Conservation (phyloP, 2,888 invertebrate genomes). For the Polietes domitor region DNA sequence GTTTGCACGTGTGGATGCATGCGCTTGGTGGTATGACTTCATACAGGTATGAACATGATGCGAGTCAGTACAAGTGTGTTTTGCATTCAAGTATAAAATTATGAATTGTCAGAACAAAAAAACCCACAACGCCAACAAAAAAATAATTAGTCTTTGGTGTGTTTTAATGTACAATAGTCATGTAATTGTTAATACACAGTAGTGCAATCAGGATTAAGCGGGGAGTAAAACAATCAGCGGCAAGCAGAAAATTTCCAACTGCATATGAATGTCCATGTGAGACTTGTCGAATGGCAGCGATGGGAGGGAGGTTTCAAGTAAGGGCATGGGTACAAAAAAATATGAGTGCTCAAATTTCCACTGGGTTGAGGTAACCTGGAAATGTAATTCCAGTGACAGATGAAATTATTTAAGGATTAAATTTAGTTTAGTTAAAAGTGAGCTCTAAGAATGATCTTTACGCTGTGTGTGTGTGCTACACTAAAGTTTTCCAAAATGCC, state of each 20-base stretch:
- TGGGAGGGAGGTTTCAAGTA: neutral
- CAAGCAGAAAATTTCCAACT: neutral
- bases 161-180: conserved; percentile 53
- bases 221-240: conserved; percentile 47
- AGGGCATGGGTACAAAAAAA: no score
- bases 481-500: no score
- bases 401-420: no score
- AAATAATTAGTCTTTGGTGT: conserved; percentile 65
- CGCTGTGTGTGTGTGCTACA: no score
- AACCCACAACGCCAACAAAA: neutral
- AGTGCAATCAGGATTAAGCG: conserved; percentile 63
- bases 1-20: neutral
- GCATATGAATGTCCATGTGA: conserved; percentile 15
- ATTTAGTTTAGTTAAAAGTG: no score
- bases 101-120: conserved; percentile 14
- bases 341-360: no score
- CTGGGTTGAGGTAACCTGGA: no score
- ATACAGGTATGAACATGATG: neutral
- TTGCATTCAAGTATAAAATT: conserved; percentile 38
- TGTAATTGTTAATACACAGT: conserved; percentile 62
- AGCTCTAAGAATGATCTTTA: no score
- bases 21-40: conserved; percentile 35
- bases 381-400: no score
- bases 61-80: neutral
- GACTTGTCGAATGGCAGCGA: neutral